These are phyloP conservation scores for Spodoptera littoralis DNA, from an alignment of 2,888 invertebrate genomes.

Conservation along the genomic window DNA sequence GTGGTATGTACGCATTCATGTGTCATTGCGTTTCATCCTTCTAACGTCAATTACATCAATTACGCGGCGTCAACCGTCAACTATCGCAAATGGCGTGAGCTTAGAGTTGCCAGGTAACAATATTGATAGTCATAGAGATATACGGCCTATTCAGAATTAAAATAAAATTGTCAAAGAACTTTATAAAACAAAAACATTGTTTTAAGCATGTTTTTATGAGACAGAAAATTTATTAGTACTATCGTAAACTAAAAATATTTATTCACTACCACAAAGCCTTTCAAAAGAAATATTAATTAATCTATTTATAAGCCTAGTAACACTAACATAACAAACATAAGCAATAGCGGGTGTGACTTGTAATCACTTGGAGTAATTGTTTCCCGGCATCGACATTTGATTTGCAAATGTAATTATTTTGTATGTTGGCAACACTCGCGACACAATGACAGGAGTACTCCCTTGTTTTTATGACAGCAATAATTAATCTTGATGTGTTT, in stretches of 20 bases:
- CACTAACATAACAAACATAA: conserved; percentile 15
- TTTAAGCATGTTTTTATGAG: background rate
- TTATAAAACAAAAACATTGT: background rate
- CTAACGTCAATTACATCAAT: conserved; percentile 55
- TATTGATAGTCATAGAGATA: conserved; percentile 1
- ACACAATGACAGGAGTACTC: conserved; percentile 10
- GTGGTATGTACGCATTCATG: conserved; percentile 12
- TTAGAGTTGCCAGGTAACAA: conserved; percentile 36
- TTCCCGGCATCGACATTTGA: conserved; percentile 50
- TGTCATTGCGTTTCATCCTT: conserved; percentile 40
- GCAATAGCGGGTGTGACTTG: conserved; percentile 21
- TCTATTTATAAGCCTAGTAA: conserved; percentile 28
- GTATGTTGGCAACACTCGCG: conserved; percentile 26
- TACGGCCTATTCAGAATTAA: background rate
- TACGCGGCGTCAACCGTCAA: conserved; percentile 49
- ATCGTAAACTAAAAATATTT: background rate
- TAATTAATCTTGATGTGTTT: conserved; percentile 9
- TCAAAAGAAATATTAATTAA: too few relatives aligned
- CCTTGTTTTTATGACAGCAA: conserved; percentile 16
- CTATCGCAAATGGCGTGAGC: conserved; percentile 36
- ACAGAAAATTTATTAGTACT: background rate
- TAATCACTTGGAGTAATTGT: conserved; percentile 51
- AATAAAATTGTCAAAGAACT: too few relatives aligned
- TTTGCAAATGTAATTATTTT: conserved; percentile 57
- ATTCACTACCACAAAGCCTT: too few relatives aligned